phyloP scores from a whole-genome alignment of 1,140 invertebrate species.

The Neodiprion lecontei region DNA sequence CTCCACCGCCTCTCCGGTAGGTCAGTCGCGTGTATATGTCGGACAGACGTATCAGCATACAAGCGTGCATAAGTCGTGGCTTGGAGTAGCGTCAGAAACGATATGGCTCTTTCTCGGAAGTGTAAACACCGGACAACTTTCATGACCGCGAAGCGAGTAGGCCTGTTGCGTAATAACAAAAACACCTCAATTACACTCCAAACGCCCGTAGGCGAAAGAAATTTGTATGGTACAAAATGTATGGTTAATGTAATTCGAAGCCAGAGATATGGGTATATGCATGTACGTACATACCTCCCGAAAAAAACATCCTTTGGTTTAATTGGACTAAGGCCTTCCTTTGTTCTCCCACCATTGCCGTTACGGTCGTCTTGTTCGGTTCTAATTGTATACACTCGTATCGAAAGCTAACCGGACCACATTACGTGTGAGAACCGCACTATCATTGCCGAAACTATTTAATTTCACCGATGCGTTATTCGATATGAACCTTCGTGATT shows the following conservation, averaged over 20 bases:
- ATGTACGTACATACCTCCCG: too few species aligned
- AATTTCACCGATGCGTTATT: slow-evolving; percentile 14
- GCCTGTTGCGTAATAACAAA: background rate
- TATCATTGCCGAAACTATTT: slow-evolving; percentile 27
- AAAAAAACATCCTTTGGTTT: too few species aligned
- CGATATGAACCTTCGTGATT: slow-evolving; percentile 22
- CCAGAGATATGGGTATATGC: too few species aligned
- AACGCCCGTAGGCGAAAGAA: background rate
- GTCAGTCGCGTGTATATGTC: background rate
- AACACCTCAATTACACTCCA: background rate
- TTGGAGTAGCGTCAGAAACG: too few species aligned
- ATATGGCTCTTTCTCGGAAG: too few species aligned
- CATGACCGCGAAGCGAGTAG: background rate
- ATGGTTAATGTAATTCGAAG: too few species aligned
- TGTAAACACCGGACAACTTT: background rate
- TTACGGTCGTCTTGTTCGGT: too few species aligned
- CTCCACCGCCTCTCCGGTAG: background rate
- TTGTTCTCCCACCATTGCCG: too few species aligned
- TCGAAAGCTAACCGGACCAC: background rate
- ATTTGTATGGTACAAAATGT: background rate
- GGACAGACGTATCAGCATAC: background rate
- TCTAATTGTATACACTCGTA: too few species aligned
- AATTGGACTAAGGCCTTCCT: too few species aligned
- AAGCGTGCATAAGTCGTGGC: too few species aligned
- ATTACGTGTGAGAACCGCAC: slow-evolving; percentile 20